Percentiles rank a stretch among this genome's conserved stretches.
These are phyloP conservation scores for Trypoxylus dichotomus DNA, from an alignment of 1,140 invertebrate species.

Conservation along the genomic window DNA sequence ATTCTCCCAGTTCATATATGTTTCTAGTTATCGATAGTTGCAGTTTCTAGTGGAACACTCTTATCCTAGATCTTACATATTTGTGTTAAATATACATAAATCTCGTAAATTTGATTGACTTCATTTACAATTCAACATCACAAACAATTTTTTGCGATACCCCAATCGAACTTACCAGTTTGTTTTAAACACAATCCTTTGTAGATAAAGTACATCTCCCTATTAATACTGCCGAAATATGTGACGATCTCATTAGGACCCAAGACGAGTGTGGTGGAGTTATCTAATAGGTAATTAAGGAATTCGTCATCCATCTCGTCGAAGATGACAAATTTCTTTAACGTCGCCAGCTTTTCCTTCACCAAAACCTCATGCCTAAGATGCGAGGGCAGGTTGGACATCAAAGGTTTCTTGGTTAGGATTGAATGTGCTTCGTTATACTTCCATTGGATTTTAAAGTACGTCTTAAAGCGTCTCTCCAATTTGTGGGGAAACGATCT, in stretches of 20 bases:
- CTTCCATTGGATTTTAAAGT: slow-evolving; percentile 57
- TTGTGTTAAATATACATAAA: too few relatives aligned
- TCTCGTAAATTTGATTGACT: too few relatives aligned
- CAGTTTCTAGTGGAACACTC: too few relatives aligned
- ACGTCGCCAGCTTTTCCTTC: slow-evolving; percentile 33
- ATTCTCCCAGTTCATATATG: too few relatives aligned
- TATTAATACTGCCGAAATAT: slow-evolving; percentile 53
- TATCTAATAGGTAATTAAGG: slow-evolving; percentile 35
- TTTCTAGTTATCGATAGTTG: too few relatives aligned
- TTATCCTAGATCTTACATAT: too few relatives aligned
- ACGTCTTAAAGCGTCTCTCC: slow-evolving; percentile 54
- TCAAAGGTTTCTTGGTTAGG: slow-evolving; percentile 22
- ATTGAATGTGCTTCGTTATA: slow-evolving; percentile 48
- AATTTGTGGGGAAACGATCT: slow-evolving; percentile 55
- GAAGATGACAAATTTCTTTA: slow-evolving; percentile 32
- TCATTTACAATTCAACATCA: too few relatives aligned
- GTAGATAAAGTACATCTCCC: slow-evolving; percentile 56
- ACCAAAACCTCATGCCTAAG: slow-evolving; percentile 29
- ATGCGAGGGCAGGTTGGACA: slow-evolving; percentile 29
- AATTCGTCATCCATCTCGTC: slow-evolving; percentile 32
- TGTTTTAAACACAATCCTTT: slow-evolving; percentile 52
- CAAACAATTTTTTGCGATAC: too few relatives aligned
- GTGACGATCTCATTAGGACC: slow-evolving; percentile 56
- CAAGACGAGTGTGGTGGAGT: slow-evolving; percentile 53
- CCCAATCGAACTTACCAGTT: background rate